phyloP scores from a whole-genome alignment of 2,797 vertebrate genomes.

The Bryconaethiops microstoma region DNA sequence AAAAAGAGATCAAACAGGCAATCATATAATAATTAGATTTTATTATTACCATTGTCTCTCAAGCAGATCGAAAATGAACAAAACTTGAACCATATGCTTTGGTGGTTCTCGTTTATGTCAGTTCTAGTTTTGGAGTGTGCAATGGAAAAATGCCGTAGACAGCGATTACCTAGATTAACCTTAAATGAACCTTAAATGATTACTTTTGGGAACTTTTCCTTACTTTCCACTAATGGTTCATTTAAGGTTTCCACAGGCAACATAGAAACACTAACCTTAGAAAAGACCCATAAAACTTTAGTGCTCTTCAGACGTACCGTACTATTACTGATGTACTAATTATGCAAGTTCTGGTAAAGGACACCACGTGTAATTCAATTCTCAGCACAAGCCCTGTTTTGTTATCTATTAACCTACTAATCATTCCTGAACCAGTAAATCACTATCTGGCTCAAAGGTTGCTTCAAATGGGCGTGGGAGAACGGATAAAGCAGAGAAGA shows the following conservation, averaged over 20 bases:
- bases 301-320: not conserved
- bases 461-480: not conserved
- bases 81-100: too few relatives aligned
- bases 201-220: too few relatives aligned
- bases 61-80: too few relatives aligned
- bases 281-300: not conserved
- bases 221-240: not conserved
- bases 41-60: too few relatives aligned
- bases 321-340: not conserved
- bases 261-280: not conserved
- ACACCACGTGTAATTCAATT: not conserved
- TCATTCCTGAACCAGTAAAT: not conserved
- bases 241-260: not conserved
- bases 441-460: not conserved
- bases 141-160: too few relatives aligned
- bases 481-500: not conserved
- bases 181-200: too few relatives aligned
- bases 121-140: too few relatives aligned
- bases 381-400: not conserved
- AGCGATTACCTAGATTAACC: too few relatives aligned
- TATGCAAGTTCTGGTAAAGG: not conserved
- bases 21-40: too few relatives aligned
- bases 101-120: too few relatives aligned
- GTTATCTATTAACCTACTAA: not conserved
- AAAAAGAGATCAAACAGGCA: too few relatives aligned